Conservation (phyloP, 2,113 vertebrate genomes). For the Ophiodon elongatus region DNA sequence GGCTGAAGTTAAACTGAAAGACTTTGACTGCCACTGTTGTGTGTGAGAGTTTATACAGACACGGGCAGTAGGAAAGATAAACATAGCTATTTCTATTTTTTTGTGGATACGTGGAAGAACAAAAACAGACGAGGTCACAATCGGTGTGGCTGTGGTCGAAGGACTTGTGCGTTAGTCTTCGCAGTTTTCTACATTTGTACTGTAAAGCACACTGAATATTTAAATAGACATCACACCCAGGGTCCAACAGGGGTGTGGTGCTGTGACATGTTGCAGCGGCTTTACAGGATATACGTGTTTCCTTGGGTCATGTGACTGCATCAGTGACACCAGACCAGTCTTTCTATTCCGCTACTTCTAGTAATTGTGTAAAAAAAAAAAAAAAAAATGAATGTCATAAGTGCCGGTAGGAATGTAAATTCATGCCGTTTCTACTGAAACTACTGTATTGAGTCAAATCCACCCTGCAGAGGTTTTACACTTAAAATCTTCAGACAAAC, state of each 20-base stretch:
- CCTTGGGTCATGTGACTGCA: conserved; percentile 40
- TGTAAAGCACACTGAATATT: conserved; percentile 11
- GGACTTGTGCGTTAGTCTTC: neutral
- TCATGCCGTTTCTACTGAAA: conserved; percentile 5
- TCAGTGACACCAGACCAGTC: conserved; percentile 14
- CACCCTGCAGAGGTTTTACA: neutral
- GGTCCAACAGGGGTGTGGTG: conserved; percentile 9
- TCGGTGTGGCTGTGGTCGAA: neutral
- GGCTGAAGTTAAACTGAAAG: conserved; percentile 32
- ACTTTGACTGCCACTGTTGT: conserved; percentile 19
- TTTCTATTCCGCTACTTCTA: conserved; percentile 2
- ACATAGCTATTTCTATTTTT: conserved; percentile 8
- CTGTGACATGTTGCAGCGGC: neutral
- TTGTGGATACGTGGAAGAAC: conserved; percentile 14
- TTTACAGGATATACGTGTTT: neutral
- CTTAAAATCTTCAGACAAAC: neutral
- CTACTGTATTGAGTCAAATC: neutral
- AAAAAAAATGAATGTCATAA: neutral
- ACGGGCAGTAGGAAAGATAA: conserved; percentile 1
- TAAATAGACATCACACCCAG: neutral
- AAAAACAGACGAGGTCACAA: neutral
- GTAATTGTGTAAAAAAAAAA: neutral
- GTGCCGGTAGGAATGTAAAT: conserved; percentile 12
- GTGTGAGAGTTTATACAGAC: conserved; percentile 4
- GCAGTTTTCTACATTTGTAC: conserved; percentile 45